A percentile compares a stretch with the other conserved stretches of the same genome.
phyloP scores from a whole-genome alignment of 2,113 vertebrate genomes.

The Cheilinus undulatus region DNA sequence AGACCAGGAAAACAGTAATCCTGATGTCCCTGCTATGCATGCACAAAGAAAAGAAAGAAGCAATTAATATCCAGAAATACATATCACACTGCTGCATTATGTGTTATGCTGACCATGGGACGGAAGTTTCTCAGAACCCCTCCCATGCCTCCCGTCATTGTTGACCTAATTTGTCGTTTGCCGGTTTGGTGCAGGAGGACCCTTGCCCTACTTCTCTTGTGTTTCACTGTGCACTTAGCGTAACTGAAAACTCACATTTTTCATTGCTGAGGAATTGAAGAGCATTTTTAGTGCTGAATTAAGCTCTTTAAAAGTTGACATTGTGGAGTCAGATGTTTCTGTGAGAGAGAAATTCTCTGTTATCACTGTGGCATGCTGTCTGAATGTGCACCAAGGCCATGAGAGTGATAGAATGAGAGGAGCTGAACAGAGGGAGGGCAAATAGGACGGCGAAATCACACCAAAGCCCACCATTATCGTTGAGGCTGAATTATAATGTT shows the following conservation, averaged over 20 bases:
- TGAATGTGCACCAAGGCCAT: slow-evolving; percentile 24
- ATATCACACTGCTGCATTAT: no score
- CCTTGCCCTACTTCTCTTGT: slow-evolving; percentile 3
- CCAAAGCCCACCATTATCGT: slow-evolving; percentile 4
- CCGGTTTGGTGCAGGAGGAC: slow-evolving; percentile 5
- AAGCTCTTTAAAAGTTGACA: slow-evolving; percentile 23
- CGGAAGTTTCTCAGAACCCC: neutral
- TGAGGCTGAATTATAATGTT: slow-evolving; percentile 19
- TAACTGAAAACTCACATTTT: no score
- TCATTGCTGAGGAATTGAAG: neutral
- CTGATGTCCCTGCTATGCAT: neutral
- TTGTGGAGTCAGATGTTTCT: slow-evolving; percentile 5
- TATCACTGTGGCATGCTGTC: slow-evolving; percentile 17
- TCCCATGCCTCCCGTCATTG: slow-evolving; percentile 5
- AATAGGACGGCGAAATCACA: slow-evolving; percentile 7
- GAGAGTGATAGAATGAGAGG: slow-evolving; percentile 8
- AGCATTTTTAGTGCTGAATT: neutral
- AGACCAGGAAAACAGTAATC: neutral
- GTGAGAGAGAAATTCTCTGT: neutral
- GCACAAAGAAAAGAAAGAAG: neutral
- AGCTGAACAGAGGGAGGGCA: slow-evolving; percentile 27
- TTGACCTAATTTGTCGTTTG: slow-evolving; percentile 38
- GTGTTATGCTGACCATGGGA: neutral
- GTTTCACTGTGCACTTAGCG: neutral
- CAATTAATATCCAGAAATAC: no score